A percentile compares a stretch with the other conserved stretches of the same genome.
phyloP scores from a whole-genome alignment of 2,797 vertebrate species.

The Ficedula albicollis region DNA sequence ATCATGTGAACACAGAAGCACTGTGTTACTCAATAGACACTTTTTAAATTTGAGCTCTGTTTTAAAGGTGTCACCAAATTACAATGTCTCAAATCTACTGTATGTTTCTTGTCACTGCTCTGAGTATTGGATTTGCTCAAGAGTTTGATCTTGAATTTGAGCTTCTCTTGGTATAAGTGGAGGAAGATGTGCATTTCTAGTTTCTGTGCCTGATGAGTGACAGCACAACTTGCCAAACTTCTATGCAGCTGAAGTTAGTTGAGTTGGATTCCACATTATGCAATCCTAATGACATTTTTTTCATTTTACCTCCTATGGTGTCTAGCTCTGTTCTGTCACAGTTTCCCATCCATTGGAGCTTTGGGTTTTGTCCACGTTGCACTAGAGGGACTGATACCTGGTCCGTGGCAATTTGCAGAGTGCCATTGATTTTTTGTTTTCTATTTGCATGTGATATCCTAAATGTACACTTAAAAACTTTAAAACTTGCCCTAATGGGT shows the following conservation, averaged over 20 bases:
- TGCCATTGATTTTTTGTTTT: neutral
- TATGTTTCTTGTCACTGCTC: neutral
- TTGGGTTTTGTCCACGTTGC: neutral
- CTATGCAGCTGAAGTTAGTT: neutral
- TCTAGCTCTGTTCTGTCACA: neutral
- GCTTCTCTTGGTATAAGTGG: neutral
- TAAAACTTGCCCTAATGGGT: neutral
- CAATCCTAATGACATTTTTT: neutral
- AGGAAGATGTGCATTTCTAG: neutral
- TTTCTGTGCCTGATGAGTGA: neutral
- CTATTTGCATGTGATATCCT: neutral
- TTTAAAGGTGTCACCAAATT: neutral
- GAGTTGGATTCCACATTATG: neutral
- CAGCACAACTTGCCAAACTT: neutral
- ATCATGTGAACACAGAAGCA: fast-evolving
- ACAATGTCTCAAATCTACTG: neutral
- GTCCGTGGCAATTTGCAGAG: neutral
- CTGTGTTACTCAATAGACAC: neutral
- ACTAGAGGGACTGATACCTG: neutral
- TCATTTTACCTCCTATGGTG: fast-evolving
- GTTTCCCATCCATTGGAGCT: neutral
- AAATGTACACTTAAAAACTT: neutral
- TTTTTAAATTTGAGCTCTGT: neutral
- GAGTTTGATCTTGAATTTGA: neutral
- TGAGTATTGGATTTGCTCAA: neutral